phyloP scores from a whole-genome alignment of 2,797 vertebrate genomes.

The Xenops minutus region DNA sequence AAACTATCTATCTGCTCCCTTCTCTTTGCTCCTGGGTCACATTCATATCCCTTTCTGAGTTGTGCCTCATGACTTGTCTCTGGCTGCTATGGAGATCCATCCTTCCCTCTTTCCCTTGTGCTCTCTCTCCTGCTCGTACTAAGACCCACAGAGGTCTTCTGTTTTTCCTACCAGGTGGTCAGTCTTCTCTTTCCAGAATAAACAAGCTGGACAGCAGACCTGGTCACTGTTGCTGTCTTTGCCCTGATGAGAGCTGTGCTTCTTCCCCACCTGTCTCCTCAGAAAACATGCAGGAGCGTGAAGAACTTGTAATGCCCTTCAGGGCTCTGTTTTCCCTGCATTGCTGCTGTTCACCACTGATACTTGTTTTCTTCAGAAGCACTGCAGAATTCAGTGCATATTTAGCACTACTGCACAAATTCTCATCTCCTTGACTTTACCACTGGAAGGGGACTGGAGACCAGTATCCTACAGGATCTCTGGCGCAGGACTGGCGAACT shows the following conservation, averaged over 20 bases:
- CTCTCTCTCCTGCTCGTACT: not conserved
- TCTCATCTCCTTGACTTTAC: not conserved
- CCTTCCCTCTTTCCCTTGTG: not conserved
- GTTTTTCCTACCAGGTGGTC: not conserved
- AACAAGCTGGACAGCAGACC: not conserved
- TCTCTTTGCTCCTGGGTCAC: not conserved
- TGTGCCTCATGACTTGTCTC: not conserved
- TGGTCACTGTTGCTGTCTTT: not conserved
- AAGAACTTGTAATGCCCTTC: rapidly evolving
- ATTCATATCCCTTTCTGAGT: not conserved
- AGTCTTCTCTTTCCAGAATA: not conserved
- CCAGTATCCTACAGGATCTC: rapidly evolving
- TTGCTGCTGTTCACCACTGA: not conserved
- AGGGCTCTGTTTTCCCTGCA: not conserved
- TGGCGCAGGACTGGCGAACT: not conserved
- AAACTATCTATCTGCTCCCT: not conserved
- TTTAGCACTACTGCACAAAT: not conserved
- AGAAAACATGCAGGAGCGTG: rapidly evolving
- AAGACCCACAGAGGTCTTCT: not conserved
- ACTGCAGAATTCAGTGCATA: not conserved
- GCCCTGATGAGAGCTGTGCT: not conserved
- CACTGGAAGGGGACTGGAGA: not conserved
- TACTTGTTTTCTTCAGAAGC: not conserved
- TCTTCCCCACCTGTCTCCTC: not conserved
- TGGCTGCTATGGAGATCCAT: not conserved